Evolutionary conservation across 2,888 invertebrate genomes (phyloP).

Genomic region (Xanthorhoe designata): DNA sequence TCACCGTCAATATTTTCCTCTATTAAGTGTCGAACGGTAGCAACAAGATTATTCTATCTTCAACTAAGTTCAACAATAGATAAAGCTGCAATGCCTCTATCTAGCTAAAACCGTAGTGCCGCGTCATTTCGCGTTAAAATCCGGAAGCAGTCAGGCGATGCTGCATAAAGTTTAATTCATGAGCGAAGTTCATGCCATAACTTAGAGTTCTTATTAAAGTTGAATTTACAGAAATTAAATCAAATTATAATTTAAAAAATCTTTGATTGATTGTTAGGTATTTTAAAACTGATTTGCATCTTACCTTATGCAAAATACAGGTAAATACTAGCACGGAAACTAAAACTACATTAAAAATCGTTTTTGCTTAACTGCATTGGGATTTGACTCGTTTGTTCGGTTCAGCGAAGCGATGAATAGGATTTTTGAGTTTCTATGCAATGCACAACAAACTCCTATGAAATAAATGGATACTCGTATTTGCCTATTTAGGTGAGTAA

Average conservation of each 20-base stretch:
- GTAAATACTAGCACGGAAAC: background rate
- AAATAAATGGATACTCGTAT: background rate
- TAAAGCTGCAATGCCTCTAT: background rate
- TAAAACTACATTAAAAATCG: background rate
- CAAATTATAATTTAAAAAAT: background rate
- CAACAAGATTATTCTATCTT: constrained; percentile 2
- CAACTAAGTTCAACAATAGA: constrained; percentile 2
- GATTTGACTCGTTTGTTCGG: constrained; percentile 1
- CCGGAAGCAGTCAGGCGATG: background rate
- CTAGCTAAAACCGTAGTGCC: background rate
- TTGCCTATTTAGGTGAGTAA: background rate
- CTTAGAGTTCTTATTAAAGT: background rate
- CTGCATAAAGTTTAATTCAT: constrained; percentile 22
- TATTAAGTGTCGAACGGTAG: background rate
- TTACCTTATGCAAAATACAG: background rate
- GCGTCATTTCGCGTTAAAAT: constrained; percentile 15
- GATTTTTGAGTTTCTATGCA: background rate
- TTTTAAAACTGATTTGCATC: background rate
- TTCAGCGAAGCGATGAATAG: constrained; percentile 3
- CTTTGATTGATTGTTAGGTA: background rate
- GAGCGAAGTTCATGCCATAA: constrained; percentile 16
- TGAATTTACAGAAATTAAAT: background rate
- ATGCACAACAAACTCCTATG: background rate
- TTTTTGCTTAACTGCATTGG: background rate
- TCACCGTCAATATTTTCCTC: too few species aligned